Base-by-base conservation (phyloP, 1,140 invertebrate genomes). In the Leptestheria dahalacensis region DNA sequence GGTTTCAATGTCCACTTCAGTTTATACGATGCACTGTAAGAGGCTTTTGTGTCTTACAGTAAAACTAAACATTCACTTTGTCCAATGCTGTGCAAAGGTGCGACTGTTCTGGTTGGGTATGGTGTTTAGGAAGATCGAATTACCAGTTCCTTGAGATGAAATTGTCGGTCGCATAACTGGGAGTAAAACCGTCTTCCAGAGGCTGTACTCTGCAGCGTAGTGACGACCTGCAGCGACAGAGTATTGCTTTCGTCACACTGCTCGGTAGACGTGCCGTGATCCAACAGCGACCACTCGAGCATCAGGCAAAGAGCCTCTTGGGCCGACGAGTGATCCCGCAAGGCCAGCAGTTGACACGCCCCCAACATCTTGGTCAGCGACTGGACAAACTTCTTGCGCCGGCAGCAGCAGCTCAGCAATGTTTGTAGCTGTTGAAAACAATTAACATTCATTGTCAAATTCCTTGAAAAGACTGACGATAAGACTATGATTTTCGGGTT, bases 101-200 rank as follows among this genome's bases (percentile, higher is more conserved):
- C n/a, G n/a, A n/a, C n/a, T n/a, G n/a, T n/a, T n/a, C n/a, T n/a
- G n/a, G 33, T 41, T 9, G 24, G 24, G n/a, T 52, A 25, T 52
- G 15, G 23, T 15, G 28, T 1, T 48, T 2, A 28, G 15, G 15
- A 23, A 20, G 11, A 0, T 25, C 20, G 20, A 21, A 73, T 68
- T 69, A 89, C 86, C 76, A 89, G 67, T 73, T 86, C 82, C 67
- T 82, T 77, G n/a, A 90, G 77, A 67, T 83, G 83, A 62, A 81
- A 77, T 71, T 87, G 84, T 61, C 82, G 71, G 64, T 86, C 81
- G 69, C 85, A 88, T 15, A 89, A 76, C 23, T 81, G 81, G 48
- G 75, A 76, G 66, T 89, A 90, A 68, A 80, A 78, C 61, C 77
- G 74, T 65, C 81, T 80, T 6, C 87, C 86, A 15, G 78, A 75